Evolutionary conservation across 2,113 vertebrate species (phyloP).

Genomic region (Chrysochloris asiatica): DNA sequence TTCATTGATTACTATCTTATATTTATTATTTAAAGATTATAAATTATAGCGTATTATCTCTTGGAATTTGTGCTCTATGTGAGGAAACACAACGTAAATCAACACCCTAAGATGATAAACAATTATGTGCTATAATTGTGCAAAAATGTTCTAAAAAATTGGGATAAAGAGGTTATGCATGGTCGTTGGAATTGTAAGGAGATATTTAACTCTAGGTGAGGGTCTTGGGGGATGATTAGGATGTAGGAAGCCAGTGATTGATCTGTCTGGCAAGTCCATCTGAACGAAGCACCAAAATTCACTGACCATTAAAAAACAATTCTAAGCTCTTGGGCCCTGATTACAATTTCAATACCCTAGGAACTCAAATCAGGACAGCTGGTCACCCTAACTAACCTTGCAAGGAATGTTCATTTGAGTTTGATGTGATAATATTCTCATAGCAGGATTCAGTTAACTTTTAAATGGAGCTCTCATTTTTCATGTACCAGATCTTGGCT

Average conservation of each 20-base stretch:
- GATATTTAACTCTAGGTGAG: neutral
- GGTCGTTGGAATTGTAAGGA: neutral
- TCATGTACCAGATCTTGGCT: neutral
- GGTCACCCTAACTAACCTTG: neutral
- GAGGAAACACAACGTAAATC: neutral
- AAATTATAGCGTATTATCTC: neutral
- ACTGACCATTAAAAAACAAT: neutral
- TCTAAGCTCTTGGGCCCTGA: neutral
- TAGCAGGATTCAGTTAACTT: neutral
- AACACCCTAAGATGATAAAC: neutral
- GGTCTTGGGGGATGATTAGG: neutral
- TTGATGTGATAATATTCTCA: neutral
- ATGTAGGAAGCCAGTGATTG: neutral
- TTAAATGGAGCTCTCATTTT: neutral
- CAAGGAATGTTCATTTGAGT: neutral
- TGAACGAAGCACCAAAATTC: neutral
- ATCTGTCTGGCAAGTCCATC: neutral
- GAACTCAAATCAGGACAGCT: neutral
- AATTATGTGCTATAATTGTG: neutral
- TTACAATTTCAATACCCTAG: neutral
- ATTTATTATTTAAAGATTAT: neutral
- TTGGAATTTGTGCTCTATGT: neutral
- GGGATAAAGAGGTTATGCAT: neutral
- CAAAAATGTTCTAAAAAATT: neutral
- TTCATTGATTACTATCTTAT: neutral